These are phyloP conservation scores for Limnephilus rhombicus DNA, from an alignment of 2,888 invertebrate genomes.

Conservation along the genomic window DNA sequence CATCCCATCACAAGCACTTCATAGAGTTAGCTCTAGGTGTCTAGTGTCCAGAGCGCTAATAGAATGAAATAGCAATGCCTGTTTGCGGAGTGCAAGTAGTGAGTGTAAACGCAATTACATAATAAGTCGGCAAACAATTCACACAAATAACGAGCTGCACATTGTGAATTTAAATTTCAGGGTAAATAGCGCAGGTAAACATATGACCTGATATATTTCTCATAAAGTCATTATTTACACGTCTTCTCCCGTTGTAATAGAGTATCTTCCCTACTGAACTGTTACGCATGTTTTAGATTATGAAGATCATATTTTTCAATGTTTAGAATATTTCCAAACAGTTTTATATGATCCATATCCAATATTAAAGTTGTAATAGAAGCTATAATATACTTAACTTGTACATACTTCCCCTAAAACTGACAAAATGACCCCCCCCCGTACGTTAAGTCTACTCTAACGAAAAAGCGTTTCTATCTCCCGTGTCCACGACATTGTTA, in stretches of 20 bases:
- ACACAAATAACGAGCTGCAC: constrained; percentile 18
- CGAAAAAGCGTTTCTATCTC: constrained; percentile 8
- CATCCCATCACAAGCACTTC: not conserved
- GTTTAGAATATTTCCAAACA: constrained; percentile 20
- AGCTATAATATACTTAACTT: not conserved
- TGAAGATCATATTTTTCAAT: constrained; percentile 39
- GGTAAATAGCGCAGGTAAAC: constrained; percentile 58
- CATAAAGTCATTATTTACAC: constrained; percentile 54
- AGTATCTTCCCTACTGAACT: constrained; percentile 27
- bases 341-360: constrained; percentile 38
- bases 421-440: not conserved
- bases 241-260: constrained; percentile 26
- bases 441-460: constrained; percentile 17
- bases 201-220: constrained; percentile 52
- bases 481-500: constrained; percentile 30
- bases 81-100: not conserved
- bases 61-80: not conserved
- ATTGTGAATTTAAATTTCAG: constrained; percentile 63
- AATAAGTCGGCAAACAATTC: constrained; percentile 14
- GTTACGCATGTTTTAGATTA: constrained; percentile 36
- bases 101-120: not conserved
- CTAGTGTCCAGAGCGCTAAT: not conserved
- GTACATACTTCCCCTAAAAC: constrained; percentile 5
- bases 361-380: not conserved
- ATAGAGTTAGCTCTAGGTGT: not conserved